Conservation (phyloP, 2,113 vertebrate species). For the Nesogale talazaci region DNA sequence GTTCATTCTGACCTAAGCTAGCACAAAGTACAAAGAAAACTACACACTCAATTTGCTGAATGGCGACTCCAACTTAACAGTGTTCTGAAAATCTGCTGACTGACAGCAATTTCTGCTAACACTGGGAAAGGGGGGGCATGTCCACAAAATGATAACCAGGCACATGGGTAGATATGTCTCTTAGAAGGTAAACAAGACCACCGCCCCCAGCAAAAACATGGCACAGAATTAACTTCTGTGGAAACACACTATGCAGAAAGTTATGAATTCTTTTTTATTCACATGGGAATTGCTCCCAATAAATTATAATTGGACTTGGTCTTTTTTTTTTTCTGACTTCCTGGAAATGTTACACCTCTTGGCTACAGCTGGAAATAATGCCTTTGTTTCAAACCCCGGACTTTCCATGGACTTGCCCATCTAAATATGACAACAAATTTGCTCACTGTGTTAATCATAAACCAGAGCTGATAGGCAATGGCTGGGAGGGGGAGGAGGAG, state of each 20-base stretch:
- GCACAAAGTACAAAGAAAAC: neutral
- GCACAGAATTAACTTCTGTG: slow-evolving; percentile 14
- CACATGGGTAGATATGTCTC: slow-evolving; percentile 40
- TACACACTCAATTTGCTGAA: slow-evolving; percentile 41
- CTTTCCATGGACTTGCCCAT: slow-evolving; percentile 47
- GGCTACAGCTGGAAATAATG: slow-evolving; percentile 19
- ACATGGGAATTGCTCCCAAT: slow-evolving; percentile 1
- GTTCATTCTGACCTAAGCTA: slow-evolving; percentile 17
- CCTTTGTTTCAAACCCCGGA: slow-evolving; percentile 51
- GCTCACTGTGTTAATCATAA: slow-evolving; percentile 2
- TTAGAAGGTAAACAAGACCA: neutral
- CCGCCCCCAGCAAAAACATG: slow-evolving; percentile 10
- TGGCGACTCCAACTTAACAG: slow-evolving; percentile 38
- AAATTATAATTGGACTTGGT: slow-evolving; percentile 40
- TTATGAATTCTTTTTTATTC: slow-evolving; percentile 54
- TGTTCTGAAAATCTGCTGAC: slow-evolving; percentile 45
- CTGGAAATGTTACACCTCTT: slow-evolving; percentile 45
- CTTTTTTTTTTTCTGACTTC: slow-evolving; percentile 47
- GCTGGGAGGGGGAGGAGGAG: neutral
- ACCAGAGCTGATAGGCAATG: slow-evolving; percentile 34
- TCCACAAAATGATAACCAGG: slow-evolving; percentile 1
- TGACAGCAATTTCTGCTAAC: slow-evolving; percentile 31
- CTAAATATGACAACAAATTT: slow-evolving; percentile 41
- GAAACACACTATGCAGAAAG: slow-evolving; percentile 49
- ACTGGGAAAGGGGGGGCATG: neutral